Evolutionary conservation across 2,888 invertebrate species (phyloP), one percentile per base, ranked within the genome.

Genomic region (Drosophila borborema): DNA sequence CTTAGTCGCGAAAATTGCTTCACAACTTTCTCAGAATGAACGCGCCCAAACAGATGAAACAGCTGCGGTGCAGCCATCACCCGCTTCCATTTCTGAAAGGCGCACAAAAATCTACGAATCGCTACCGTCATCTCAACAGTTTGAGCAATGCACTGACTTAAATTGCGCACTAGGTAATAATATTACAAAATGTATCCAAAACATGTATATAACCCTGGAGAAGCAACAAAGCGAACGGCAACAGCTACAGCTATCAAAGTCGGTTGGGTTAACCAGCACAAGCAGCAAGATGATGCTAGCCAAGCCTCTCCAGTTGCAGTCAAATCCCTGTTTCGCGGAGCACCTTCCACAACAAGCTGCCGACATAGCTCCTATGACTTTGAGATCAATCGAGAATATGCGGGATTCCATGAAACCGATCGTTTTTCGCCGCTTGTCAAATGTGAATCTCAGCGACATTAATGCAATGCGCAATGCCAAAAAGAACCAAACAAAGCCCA

Each of bases 51-150:
- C n/a, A 0, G 12, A 59, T 9, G 40, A 23, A 65, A 48, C 81
- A 77, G 53, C 48, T 40, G 58, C 54, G 54, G 34, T n/a, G 20
- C 10, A 8, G 4, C 56, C 56, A 3, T 41, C 41, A 8, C n/a
- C 45, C 36, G 58, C 53, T 20, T 20, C 45, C 23, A 41, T 73
- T 40, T 38, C 58, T 16, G 65, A 60, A n/a, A 48, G 23, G 23
- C 64, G 74, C 23, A 18, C 48, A 0, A 53, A 69, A 56, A 71
- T 74, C 40, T 69, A 53, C 31, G 74, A 65, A 45, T n/a, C 43
- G 40, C 23, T 72, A 20, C 18, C 72, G 23, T 18, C 23, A 7
- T 38, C 58, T 45, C 64, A 46, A 14, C n/a, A 54, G 9, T 3
- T 81, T 12, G 61, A 64, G 3, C 43, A 64, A 3, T 45, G 55